phyloP scores from a whole-genome alignment of 1,140 invertebrate genomes.

The Chymomyza costata region DNA sequence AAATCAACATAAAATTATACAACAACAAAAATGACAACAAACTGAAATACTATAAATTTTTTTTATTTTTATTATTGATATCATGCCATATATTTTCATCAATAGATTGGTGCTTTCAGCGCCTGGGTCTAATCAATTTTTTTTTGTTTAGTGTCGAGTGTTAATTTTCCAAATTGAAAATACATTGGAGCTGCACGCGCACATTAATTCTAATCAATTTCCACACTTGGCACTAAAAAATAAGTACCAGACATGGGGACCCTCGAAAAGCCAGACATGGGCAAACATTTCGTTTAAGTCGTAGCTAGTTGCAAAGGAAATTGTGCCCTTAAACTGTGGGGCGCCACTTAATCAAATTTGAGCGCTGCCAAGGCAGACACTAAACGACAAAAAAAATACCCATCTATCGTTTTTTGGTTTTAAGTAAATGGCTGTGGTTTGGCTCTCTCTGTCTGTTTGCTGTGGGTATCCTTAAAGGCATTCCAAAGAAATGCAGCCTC shows the following conservation, averaged over 20 bases:
- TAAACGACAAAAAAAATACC: slow-evolving; percentile 1
- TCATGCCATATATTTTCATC: slow-evolving; percentile 42
- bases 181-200: slow-evolving; percentile 50
- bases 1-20: slow-evolving; percentile 14
- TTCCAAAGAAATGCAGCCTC: neutral
- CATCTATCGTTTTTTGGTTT: too few species aligned
- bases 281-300: neutral
- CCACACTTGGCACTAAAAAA: slow-evolving; percentile 51
- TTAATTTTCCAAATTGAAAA: slow-evolving; percentile 51
- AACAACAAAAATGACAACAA: slow-evolving; percentile 1
- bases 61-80: slow-evolving; percentile 34
- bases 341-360: slow-evolving; percentile 61
- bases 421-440: too few species aligned
- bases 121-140: slow-evolving; percentile 51
- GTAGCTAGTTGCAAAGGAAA: neutral
- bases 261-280: neutral
- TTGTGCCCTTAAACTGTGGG: slow-evolving; percentile 35
- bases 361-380: slow-evolving; percentile 5
- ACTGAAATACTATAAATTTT: too few species aligned
- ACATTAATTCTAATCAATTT: slow-evolving; percentile 72
- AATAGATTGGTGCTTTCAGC: slow-evolving; percentile 17
- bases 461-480: too few species aligned
- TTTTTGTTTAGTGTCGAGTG: slow-evolving; percentile 5
- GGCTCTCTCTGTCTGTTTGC: too few species aligned
- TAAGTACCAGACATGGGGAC: slow-evolving; percentile 30